These are phyloP conservation scores for Sinosuthora webbiana DNA, from an alignment of 2,113 vertebrate genomes.

Conservation along the genomic window DNA sequence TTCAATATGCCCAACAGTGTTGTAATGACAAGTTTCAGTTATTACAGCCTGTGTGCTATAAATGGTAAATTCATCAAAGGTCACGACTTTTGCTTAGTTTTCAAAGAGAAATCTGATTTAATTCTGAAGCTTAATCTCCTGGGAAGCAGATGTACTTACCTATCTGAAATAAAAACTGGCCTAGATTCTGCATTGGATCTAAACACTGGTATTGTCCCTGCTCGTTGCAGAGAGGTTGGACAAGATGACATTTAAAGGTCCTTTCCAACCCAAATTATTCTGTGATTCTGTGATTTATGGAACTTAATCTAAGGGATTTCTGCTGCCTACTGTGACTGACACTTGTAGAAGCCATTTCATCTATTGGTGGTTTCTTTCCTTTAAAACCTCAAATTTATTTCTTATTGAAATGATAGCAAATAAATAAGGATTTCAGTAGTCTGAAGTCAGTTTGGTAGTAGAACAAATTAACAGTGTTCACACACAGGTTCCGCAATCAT, in stretches of 20 bases:
- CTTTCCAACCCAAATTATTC: background rate
- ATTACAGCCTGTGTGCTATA: background rate
- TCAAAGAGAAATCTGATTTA: background rate
- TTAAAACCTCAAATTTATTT: background rate
- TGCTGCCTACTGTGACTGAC: background rate
- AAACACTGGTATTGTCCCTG: background rate
- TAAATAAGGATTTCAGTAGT: background rate
- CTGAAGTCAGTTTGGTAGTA: background rate
- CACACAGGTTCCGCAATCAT: rapidly evolving
- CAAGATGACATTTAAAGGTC: background rate
- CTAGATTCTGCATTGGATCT: background rate
- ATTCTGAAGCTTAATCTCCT: background rate
- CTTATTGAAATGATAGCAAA: background rate
- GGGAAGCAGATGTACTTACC: background rate
- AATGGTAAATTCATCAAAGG: background rate
- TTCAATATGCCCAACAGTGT: background rate
- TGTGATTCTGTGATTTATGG: background rate
- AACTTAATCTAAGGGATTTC: background rate
- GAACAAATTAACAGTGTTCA: background rate
- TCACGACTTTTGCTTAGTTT: background rate
- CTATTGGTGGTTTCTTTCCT: background rate
- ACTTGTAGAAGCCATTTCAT: background rate
- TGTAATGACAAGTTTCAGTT: background rate
- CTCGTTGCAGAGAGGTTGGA: background rate
- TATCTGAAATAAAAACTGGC: background rate